Percentiles rank a stretch among this genome's conserved stretches.
Conservation (phyloP, 2,113 vertebrate species). For the Tachuris rubrigastra region DNA sequence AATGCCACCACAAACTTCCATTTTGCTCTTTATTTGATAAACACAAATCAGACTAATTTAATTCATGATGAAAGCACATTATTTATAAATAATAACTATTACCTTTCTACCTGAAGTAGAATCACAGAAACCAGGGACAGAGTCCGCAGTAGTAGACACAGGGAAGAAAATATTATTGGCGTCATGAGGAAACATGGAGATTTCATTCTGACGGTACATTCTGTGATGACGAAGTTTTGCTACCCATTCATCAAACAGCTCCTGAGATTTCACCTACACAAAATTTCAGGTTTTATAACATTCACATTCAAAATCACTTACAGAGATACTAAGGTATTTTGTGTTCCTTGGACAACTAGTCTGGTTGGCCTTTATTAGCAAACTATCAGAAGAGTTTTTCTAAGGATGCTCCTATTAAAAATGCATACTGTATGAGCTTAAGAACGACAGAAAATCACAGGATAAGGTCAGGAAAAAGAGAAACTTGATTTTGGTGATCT, state of each 20-base stretch:
- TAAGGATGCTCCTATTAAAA: neutral
- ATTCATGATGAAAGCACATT: neutral
- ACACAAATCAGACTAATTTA: neutral
- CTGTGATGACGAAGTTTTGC: slow-evolving; percentile 92
- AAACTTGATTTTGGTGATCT: neutral
- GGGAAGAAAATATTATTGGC: slow-evolving; percentile 83
- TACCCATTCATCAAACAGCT: slow-evolving; percentile 96
- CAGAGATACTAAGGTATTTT: neutral
- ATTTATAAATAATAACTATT: slow-evolving; percentile 15
- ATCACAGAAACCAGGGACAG: slow-evolving; percentile 75
- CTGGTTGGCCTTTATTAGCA: neutral
- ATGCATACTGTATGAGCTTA: neutral
- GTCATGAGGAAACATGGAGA: slow-evolving; percentile 89
- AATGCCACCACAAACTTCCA: neutral
- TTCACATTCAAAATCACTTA: neutral
- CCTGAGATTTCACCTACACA: slow-evolving; percentile 89
- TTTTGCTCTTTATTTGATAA: neutral
- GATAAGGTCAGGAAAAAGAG: neutral
- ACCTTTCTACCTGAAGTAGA: slow-evolving; percentile 84
- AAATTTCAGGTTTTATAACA: neutral
- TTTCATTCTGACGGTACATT: slow-evolving; percentile 94
- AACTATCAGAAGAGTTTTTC: neutral
- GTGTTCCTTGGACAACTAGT: neutral
- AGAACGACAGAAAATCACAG: neutral
- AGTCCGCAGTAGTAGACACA: slow-evolving; percentile 73